Conservation (phyloP, 2,888 invertebrate genomes). For the Oegoconia quadripuncta region DNA sequence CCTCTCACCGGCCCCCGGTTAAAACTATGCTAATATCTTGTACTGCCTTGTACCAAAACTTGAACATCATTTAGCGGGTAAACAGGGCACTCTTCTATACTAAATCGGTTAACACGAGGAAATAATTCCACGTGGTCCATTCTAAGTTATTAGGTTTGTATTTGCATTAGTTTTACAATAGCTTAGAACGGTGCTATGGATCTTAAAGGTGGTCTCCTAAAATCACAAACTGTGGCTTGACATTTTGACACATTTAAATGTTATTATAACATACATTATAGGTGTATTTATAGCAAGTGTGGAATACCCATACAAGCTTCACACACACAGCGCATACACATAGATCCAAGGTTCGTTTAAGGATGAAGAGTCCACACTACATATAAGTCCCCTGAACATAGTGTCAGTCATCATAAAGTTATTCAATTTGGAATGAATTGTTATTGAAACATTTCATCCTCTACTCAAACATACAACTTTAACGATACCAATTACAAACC, state of each 20-base stretch:
- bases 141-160: neutral
- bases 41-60: slow-evolving; percentile 16
- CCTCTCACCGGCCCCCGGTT: slow-evolving; percentile 3
- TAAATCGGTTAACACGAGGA: neutral
- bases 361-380: no score
- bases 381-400: no score
- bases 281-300: no score
- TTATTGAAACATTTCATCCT: no score
- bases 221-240: slow-evolving; percentile 24
- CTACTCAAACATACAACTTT: no score
- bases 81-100: neutral
- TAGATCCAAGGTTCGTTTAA: no score
- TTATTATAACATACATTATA: slow-evolving; percentile 7
- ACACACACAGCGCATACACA: no score
- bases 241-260: slow-evolving; percentile 21
- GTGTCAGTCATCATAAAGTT: no score
- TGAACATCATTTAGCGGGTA: neutral
- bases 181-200: neutral
- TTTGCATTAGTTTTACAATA: neutral
- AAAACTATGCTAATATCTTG: slow-evolving; percentile 36
- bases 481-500: neutral
- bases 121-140: neutral
- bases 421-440: no score
- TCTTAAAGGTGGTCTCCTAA: slow-evolving; percentile 16
- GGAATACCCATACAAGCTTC: no score